Evolutionary conservation across 2,888 invertebrate genomes (phyloP).

Genomic region (Nycteola revayana): DNA sequence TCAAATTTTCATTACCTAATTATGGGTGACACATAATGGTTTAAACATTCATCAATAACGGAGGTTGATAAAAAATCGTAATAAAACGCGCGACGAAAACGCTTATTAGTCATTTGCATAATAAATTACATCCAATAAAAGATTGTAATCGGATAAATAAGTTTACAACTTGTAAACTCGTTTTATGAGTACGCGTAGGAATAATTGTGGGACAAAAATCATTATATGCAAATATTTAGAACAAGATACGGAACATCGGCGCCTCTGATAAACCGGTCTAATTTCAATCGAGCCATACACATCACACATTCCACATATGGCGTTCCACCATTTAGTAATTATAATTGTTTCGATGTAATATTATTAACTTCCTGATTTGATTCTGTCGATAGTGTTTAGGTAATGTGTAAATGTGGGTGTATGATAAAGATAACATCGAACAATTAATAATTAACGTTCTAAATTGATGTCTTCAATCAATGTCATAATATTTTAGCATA

Average conservation of each 20-base stretch:
- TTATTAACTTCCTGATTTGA: conserved; percentile 47
- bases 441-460: too few species aligned
- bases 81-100: too few species aligned
- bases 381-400: conserved; percentile 27
- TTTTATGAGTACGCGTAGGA: neutral
- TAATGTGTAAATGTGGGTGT: conserved; percentile 19
- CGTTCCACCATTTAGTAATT: conserved; percentile 38
- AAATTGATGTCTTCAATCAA: too few species aligned
- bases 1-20: too few species aligned
- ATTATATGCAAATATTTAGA: conserved; percentile 60
- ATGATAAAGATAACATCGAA: conserved; percentile 7
- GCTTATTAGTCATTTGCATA: neutral
- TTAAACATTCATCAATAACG: too few species aligned
- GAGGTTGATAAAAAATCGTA: neutral
- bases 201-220: conserved; percentile 11
- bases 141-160: conserved; percentile 4
- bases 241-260: conserved; percentile 48
- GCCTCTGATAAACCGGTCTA: conserved; percentile 42
- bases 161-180: neutral
- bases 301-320: conserved; percentile 34
- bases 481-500: too few species aligned
- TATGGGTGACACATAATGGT: too few species aligned
- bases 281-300: conserved; percentile 30
- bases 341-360: conserved; percentile 55
- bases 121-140: conserved; percentile 4